phyloP scores from a whole-genome alignment of 2,888 invertebrate species.

The Blastobasis lacticolella region DNA sequence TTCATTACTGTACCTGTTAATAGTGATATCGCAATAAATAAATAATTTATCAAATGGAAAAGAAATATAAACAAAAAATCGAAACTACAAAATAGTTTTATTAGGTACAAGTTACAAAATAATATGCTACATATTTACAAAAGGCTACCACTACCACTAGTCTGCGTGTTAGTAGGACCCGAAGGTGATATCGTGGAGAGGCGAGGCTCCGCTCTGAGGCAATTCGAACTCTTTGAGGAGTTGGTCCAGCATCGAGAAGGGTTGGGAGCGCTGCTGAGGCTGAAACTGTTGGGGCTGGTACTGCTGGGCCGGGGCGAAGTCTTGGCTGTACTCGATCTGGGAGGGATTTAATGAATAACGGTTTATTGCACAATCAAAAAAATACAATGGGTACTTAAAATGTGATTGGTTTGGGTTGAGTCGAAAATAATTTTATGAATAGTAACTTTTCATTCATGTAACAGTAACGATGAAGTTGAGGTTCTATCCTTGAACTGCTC shows the following conservation, averaged over 20 bases:
- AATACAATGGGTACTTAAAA: too few species aligned
- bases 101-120: slow-evolving; percentile 13
- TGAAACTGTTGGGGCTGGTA: slow-evolving; percentile 1
- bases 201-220: slow-evolving; percentile 78
- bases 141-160: slow-evolving; percentile 7
- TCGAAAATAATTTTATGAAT: too few species aligned
- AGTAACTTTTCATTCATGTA: too few species aligned
- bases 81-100: too few species aligned
- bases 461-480: too few species aligned
- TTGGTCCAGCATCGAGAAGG: slow-evolving; percentile 80
- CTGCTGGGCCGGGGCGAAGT: slow-evolving; percentile 26
- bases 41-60: too few species aligned
- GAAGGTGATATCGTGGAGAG: slow-evolving; percentile 88
- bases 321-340: slow-evolving; percentile 35
- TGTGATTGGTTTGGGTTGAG: too few species aligned
- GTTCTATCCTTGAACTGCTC: too few species aligned
- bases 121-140: slow-evolving; percentile 64
- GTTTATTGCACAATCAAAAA: too few species aligned
- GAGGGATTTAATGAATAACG: background rate
- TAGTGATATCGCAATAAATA: too few species aligned
- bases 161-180: slow-evolving; percentile 79
- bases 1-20: too few species aligned
- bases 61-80: too few species aligned
- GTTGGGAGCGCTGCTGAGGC: slow-evolving; percentile 26
- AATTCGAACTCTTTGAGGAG: slow-evolving; percentile 86